Evolutionary conservation across 2,113 vertebrate species (phyloP).

Genomic region (Festucalex cinctus): DNA sequence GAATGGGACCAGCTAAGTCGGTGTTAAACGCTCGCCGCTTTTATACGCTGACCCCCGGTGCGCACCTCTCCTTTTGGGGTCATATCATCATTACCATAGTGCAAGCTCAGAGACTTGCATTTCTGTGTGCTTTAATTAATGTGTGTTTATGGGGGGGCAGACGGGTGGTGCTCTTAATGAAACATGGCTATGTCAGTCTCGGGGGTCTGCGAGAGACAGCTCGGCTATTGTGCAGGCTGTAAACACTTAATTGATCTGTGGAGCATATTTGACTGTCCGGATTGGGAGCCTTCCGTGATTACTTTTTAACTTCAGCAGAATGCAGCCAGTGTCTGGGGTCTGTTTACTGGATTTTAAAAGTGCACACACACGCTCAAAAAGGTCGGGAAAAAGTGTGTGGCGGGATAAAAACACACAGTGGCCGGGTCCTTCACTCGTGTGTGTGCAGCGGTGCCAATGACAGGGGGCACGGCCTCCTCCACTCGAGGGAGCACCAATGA

Average conservation of each 20-base stretch:
- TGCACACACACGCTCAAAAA: slow-evolving; percentile 22
- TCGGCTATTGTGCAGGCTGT: slow-evolving; percentile 92
- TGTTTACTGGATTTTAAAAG: slow-evolving; percentile 58
- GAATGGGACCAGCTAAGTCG: slow-evolving; percentile 92
- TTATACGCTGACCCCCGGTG: slow-evolving; percentile 96
- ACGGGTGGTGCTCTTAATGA: slow-evolving; percentile 97
- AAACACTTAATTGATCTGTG: slow-evolving; percentile 96
- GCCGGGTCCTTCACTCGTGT: slow-evolving; percentile 21
- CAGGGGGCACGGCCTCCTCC: slow-evolving; percentile 73
- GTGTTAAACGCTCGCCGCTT: slow-evolving; percentile 90
- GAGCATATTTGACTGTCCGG: slow-evolving; percentile 61
- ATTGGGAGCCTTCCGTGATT: slow-evolving; percentile 60
- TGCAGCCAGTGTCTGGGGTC: slow-evolving; percentile 38
- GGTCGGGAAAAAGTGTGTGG: background rate
- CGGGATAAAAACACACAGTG: slow-evolving; percentile 2
- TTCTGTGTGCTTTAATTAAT: slow-evolving; percentile 99
- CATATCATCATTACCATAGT: slow-evolving; percentile 99
- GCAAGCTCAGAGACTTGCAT: slow-evolving; percentile 94
- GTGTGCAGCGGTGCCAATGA: slow-evolving; percentile 68
- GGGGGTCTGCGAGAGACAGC: slow-evolving; percentile 88
- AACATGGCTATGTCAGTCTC: slow-evolving; percentile 91
- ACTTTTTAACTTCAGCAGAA: slow-evolving; percentile 75
- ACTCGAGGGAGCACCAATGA: slow-evolving; percentile 75
- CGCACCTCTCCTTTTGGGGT: slow-evolving; percentile 90
- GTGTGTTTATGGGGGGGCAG: slow-evolving; percentile 97